Percentiles rank a stretch among this genome's conserved stretches.
Conservation (phyloP, 2,113 vertebrate genomes). For the Percina caprodes region DNA sequence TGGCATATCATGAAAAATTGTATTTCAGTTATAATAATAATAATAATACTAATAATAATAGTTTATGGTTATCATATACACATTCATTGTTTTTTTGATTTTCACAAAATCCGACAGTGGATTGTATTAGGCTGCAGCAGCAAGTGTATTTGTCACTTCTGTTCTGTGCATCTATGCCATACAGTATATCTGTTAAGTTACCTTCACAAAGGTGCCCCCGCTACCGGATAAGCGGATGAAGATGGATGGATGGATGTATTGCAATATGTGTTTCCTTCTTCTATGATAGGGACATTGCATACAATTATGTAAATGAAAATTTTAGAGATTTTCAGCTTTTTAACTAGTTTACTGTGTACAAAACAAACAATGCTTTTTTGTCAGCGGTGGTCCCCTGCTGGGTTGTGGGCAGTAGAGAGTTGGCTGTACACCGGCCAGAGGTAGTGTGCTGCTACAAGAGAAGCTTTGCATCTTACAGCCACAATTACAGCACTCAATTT, state of each 20-base stretch:
- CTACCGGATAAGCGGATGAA: no score
- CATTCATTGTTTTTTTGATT: no score
- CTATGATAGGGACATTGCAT: no score
- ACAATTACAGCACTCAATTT: background rate
- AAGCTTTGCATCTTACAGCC: constrained; percentile 1
- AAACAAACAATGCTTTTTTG: background rate
- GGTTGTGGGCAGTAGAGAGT: background rate
- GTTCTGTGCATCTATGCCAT: background rate
- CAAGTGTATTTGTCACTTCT: background rate
- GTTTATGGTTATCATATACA: no score
- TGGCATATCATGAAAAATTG: no score
- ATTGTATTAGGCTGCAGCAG: background rate
- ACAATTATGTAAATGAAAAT: no score
- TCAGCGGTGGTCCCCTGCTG: background rate
- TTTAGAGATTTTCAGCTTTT: background rate
- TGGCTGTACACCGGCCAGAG: background rate
- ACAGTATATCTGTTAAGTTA: background rate
- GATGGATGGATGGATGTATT: no score
- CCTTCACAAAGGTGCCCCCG: no score
- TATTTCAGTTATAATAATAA: no score
- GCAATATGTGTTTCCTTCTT: no score
- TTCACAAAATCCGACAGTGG: background rate
- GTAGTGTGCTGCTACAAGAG: background rate
- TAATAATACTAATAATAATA: no score
- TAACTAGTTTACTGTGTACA: background rate